Base-by-base conservation (phyloP, 2,888 invertebrate genomes). In the Eupithecia dodoneata region DNA sequence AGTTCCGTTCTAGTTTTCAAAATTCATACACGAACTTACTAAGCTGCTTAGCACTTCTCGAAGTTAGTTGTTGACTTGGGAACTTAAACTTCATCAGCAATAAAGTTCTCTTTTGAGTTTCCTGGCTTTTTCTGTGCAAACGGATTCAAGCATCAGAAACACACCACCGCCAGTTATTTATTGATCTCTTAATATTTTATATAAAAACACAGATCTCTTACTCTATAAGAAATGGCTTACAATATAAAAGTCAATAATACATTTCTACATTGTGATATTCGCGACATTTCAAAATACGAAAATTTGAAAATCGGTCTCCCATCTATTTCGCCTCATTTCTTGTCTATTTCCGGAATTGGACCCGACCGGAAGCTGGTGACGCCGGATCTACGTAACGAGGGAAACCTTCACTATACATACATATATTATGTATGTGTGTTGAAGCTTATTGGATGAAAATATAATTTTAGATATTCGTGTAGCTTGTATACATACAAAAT, bases 301-400 rank as follows among this genome's bases (percentile, higher is more conserved):
- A 77, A 80, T 77, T 76, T 59, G 77, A 79, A 81, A 79, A 81
- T 81, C 75, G 73, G 76, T 74, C 77, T 71, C 76, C 80, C 75
- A 82, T 79, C 84, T 83, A 87, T 87, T 88, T 86, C 84, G 81
- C 81, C 84, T 86, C 84, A 87, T 91, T 90, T 89, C 89, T 89
- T 88, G 88, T 84, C 89, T 87, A 88, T 89, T 90, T 93, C 92
- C 92, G 91, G 83, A 82, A 87, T 88, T 87, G 90, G 90, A 90
- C 90, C 91, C 87, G 88, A 86, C 89, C 93, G 93, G 93, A 93
- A 87, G 83, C 85, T 85, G 85, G 82, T 81, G 84, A 82, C 83
- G 81, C 87, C 91, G 93, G 92, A 92, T 89, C 85, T 87, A 87
- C 87, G 87, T 94, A 93, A 94, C 92, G 92, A 94, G 91, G 89